Evolutionary conservation across 2,888 invertebrate species (phyloP).

Genomic region (Thymelicus lineola): DNA sequence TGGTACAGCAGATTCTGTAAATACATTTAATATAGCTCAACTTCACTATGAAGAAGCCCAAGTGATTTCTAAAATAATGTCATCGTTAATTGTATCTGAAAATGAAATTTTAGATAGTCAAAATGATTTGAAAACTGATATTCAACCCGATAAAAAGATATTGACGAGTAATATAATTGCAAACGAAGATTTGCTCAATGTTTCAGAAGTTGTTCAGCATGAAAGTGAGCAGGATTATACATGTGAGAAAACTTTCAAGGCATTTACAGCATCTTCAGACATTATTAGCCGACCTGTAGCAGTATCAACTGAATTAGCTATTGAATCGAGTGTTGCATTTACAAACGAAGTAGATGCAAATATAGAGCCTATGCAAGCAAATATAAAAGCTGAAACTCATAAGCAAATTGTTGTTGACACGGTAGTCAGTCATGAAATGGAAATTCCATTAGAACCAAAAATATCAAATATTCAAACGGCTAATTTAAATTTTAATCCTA

Average conservation of each 20-base stretch:
- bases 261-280: conserved; percentile 68
- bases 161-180: conserved; percentile 61
- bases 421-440: conserved; percentile 84
- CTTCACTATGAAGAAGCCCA: conserved; percentile 66
- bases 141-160: conserved; percentile 57
- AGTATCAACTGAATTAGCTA: conserved; percentile 74
- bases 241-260: conserved; percentile 47
- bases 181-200: conserved; percentile 57
- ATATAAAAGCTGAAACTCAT: conserved; percentile 78
- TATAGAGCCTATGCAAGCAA: conserved; percentile 68
- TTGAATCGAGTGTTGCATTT: conserved; percentile 68
- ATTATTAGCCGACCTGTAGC: conserved; percentile 81
- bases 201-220: conserved; percentile 67
- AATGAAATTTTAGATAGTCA: conserved; percentile 77
- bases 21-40: conserved; percentile 55
- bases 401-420: conserved; percentile 83
- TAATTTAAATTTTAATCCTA: conserved; percentile 60
- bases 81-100: conserved; percentile 69
- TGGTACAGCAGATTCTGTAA: conserved; percentile 61
- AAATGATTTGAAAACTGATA: conserved; percentile 52
- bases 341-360: conserved; percentile 47
- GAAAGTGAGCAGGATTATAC: conserved; percentile 69
- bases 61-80: conserved; percentile 58
- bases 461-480: conserved; percentile 54
- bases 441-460: conserved; percentile 60